Evolutionary conservation across 2,888 invertebrate genomes (phyloP).

Genomic region (Trachelus troglodyta): DNA sequence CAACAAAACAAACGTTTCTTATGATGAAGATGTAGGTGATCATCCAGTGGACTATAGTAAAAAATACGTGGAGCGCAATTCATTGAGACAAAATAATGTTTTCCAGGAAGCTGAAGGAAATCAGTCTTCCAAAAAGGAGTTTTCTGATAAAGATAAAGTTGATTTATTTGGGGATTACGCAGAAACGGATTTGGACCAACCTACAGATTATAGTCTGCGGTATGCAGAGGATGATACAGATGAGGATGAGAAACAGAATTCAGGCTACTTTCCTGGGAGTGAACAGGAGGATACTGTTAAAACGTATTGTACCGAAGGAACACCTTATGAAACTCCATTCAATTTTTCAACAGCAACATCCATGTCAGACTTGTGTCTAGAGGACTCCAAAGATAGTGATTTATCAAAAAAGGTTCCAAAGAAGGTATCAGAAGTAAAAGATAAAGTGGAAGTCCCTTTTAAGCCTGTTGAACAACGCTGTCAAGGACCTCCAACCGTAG

Average conservation of each 20-base stretch:
- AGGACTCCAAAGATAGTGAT: conserved; percentile 52
- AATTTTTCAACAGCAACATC: conserved; percentile 89
- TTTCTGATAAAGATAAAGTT: conserved; percentile 48
- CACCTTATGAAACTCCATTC: conserved; percentile 80
- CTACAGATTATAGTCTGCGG: conserved; percentile 90
- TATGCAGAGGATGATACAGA: conserved; percentile 89
- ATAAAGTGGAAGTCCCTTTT: conserved; percentile 15
- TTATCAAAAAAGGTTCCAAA: conserved; percentile 39
- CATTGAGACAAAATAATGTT: conserved; percentile 22
- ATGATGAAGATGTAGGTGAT: conserved; percentile 60
- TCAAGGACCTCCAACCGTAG: conserved; percentile 11
- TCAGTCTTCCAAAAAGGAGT: conserved; percentile 44
- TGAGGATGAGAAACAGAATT: conserved; percentile 58
- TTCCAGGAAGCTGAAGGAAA: conserved; percentile 19
- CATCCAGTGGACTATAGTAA: conserved; percentile 72
- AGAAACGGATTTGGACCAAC: conserved; percentile 91
- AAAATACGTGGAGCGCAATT: conserved; percentile 65
- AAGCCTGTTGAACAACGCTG: background rate
- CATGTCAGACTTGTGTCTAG: conserved; percentile 82
- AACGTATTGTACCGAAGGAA: conserved; percentile 93
- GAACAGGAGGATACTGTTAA: conserved; percentile 82
- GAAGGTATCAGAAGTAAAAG: conserved; percentile 32
- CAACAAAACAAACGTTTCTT: conserved; percentile 20
- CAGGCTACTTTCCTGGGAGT: conserved; percentile 52
- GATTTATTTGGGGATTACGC: conserved; percentile 76